Percentiles rank a stretch among this genome's conserved stretches.
phyloP scores from a whole-genome alignment of 2,113 vertebrate genomes.

The Bucco capensis region DNA sequence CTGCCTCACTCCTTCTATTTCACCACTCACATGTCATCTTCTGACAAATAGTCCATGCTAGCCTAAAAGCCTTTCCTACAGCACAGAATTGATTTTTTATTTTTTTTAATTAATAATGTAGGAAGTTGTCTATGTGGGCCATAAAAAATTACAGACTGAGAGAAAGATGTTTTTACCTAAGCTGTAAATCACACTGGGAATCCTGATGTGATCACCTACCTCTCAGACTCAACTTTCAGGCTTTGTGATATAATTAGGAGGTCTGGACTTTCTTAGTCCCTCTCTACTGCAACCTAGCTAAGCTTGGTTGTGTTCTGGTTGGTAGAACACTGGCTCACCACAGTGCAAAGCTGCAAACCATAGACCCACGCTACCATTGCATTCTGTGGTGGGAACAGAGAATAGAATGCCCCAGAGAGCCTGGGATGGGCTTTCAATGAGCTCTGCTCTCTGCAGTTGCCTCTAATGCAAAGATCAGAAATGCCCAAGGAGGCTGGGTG shows the following conservation, averaged over 20 bases:
- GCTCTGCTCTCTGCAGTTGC: background rate
- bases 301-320: background rate
- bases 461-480: background rate
- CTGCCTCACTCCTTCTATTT: background rate
- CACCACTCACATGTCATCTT: background rate
- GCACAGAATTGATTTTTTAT: background rate
- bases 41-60: background rate
- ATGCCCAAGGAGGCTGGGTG: background rate
- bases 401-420: background rate
- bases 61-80: background rate
- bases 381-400: background rate
- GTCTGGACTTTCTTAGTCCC: background rate
- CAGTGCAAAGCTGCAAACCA: background rate
- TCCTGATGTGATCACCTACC: background rate
- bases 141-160: slow-evolving; percentile 4
- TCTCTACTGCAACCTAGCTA: background rate
- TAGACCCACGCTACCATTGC: background rate
- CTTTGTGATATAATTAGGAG: background rate
- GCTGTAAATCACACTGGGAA: background rate
- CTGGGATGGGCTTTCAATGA: background rate
- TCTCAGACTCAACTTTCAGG: background rate
- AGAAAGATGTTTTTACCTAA: background rate
- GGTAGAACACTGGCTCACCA: background rate
- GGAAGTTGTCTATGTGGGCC: background rate
- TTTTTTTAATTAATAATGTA: background rate